Conservation (phyloP, 2,113 vertebrate species). For the Engraulis encrasicolus region DNA sequence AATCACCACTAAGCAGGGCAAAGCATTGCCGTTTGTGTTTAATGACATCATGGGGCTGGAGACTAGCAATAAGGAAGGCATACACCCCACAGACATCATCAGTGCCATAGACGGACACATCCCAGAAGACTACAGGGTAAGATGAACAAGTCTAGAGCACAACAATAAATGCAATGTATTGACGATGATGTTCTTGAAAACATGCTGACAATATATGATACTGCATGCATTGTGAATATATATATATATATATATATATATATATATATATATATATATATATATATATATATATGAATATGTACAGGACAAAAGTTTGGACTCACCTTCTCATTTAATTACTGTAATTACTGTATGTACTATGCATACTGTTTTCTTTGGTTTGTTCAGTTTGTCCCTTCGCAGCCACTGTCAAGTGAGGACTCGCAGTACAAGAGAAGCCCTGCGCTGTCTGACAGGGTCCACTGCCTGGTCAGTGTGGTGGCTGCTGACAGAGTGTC, state of each 20-base stretch:
- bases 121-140: not conserved
- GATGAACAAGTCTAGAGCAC: too few relatives aligned
- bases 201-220: too few relatives aligned
- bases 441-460: not conserved
- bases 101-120: conserved; percentile 32
- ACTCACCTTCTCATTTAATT: too few relatives aligned
- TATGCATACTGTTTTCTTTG: not conserved
- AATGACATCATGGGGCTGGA: conserved; percentile 20
- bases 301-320: too few relatives aligned
- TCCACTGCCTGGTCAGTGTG: not conserved
- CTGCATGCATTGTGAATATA: too few relatives aligned
- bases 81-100: not conserved
- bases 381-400: not conserved
- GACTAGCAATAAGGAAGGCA: not conserved
- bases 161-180: too few relatives aligned
- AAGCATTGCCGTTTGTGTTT: not conserved
- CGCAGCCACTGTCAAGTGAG: not conserved
- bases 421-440: not conserved
- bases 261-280: too few relatives aligned
- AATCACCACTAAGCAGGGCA: not conserved
- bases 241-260: too few relatives aligned
- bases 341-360: too few relatives aligned
- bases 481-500: not conserved
- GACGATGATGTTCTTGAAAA: too few relatives aligned
- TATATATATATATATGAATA: too few relatives aligned